phyloP scores from a whole-genome alignment of 2,113 vertebrate genomes.

The Diphyllodes magnificus region DNA sequence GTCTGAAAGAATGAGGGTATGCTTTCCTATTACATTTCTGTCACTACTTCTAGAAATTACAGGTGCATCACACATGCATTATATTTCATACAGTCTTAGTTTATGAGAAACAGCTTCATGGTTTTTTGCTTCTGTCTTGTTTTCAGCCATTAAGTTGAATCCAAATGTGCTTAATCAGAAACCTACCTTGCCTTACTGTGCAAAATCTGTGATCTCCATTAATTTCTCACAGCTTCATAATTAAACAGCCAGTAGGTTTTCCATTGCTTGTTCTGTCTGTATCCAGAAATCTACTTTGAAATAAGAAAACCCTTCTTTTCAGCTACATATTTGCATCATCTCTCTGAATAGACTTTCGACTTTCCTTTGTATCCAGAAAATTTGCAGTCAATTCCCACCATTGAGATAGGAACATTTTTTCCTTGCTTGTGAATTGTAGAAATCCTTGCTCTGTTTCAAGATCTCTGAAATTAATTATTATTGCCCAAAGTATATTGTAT shows the following conservation, averaged over 20 bases:
- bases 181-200: background rate
- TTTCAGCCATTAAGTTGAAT: conserved; percentile 26
- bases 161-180: conserved; percentile 10
- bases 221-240: conserved; percentile 47
- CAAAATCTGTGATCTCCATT: conserved; percentile 38
- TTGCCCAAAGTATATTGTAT: background rate
- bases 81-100: background rate
- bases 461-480: conserved; percentile 9
- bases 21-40: background rate
- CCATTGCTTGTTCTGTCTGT: conserved; percentile 24
- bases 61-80: background rate
- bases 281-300: conserved; percentile 47
- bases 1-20: background rate
- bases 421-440: background rate
- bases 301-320: conserved; percentile 31
- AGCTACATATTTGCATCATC: background rate
- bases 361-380: background rate
- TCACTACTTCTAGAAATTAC: background rate
- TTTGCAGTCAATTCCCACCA: background rate
- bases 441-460: background rate
- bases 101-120: conserved; percentile 2
- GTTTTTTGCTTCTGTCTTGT: background rate
- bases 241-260: conserved; percentile 43
- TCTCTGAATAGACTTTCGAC: background rate
- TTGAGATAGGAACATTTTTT: background rate